Evolutionary conservation across 2,797 vertebrate genomes (phyloP), one percentile per base, ranked within the genome.

Genomic region (Sebastes alutus): DNA sequence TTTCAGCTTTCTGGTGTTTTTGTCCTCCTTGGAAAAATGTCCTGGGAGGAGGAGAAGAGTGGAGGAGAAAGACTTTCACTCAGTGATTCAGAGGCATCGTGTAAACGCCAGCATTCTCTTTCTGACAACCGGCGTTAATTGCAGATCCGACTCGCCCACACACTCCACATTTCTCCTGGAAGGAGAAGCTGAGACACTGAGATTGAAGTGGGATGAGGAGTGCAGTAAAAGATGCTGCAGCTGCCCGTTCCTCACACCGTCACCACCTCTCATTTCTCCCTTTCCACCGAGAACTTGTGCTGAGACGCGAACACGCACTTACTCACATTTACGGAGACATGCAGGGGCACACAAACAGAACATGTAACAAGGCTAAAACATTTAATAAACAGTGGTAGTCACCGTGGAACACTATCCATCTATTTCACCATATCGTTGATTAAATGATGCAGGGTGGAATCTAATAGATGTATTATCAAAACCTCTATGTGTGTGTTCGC

Each of bases 131-230:
- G 72, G 94, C 94, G 90, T 96, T 96, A 96, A 96, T 96, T 96
- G 94, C 95, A 94, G 95, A 96, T 96, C 95, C 93, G 91, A 95
- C 95, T 95, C 95, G 93, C 96, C 96, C 95, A 96, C 95, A 95
- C 94, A 94, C 95, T 95, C 92, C 93, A 95, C 93, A 93, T 94
- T 92, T 93, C 91, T 94, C 91, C 93, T 95, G 93, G 94, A 95
- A 94, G 93, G 89, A 95, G 92, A 93, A 92, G 94, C 94, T 94
- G 94, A 94, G 92, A 94, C 92, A 92, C 95, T 87, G 92, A 95
- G 93, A 95, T 92, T 94, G 91, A 94, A 94, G 95, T 94, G 93
- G 91, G 94, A 93, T 90, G 92, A 94, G 92, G 92, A 95, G 94
- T 89, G 93, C 92, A 87, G 94, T 85, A 92, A 94, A 94, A 95